A percentile compares a stretch with the other conserved stretches of the same genome.
Evolutionary conservation across 2,888 invertebrate species (phyloP).

Genomic region (Lithophane socia): DNA sequence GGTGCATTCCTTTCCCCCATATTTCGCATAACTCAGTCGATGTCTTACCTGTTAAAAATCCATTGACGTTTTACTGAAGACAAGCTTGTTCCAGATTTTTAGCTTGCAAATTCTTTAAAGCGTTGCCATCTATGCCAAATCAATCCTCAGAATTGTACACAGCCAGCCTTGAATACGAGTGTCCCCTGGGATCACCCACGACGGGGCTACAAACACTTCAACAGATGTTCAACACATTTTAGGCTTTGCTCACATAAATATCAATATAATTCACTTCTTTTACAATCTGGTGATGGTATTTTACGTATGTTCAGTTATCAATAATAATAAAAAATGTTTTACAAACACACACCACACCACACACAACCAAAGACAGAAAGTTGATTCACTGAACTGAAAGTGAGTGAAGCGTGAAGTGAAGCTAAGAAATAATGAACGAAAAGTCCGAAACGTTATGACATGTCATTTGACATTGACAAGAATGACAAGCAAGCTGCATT

Average conservation of each 20-base stretch:
- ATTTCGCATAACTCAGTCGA: slow-evolving; percentile 58
- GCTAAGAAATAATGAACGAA: slow-evolving; percentile 5
- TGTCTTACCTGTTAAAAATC: slow-evolving; percentile 83
- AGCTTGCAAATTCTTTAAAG: slow-evolving; percentile 32
- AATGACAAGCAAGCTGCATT: slow-evolving; percentile 8
- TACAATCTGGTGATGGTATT: slow-evolving; percentile 21
- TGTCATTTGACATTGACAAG: slow-evolving; percentile 18
- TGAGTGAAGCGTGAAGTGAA: slow-evolving; percentile 12
- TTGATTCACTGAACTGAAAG: slow-evolving; percentile 44
- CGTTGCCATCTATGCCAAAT: slow-evolving; percentile 49
- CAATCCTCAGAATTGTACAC: slow-evolving; percentile 51
- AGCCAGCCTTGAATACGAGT: slow-evolving; percentile 60
- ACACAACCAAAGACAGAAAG: slow-evolving; percentile 43
- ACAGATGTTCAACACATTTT: slow-evolving; percentile 55
- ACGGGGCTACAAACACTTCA: slow-evolving; percentile 65
- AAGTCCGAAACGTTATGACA: slow-evolving; percentile 18
- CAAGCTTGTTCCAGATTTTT: slow-evolving; percentile 34
- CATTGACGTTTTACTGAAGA: slow-evolving; percentile 73
- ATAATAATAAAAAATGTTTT: slow-evolving; percentile 43
- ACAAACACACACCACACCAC: slow-evolving; percentile 27
- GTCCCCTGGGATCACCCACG: slow-evolving; percentile 71
- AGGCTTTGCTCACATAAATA: slow-evolving; percentile 22
- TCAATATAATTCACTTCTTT: slow-evolving; percentile 27
- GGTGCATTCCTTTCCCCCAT: slow-evolving; percentile 75
- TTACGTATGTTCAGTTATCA: slow-evolving; percentile 36